These are phyloP conservation scores for Tragelaphus strepsiceros DNA, from an alignment of 2,113 vertebrate species.

Conservation along the genomic window DNA sequence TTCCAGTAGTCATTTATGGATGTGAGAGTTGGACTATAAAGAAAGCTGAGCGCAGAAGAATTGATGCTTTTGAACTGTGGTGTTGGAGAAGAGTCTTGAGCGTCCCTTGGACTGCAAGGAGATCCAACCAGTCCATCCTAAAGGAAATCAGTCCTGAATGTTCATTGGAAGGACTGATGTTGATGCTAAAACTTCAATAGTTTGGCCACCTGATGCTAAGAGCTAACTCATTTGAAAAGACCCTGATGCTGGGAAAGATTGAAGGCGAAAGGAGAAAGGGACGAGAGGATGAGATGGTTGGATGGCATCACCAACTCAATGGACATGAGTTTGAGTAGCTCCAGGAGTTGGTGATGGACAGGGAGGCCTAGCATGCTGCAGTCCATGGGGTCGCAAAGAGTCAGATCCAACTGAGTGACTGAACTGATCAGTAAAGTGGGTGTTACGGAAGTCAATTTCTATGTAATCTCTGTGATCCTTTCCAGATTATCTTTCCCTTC, in stretches of 20 bases:
- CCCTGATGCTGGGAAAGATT: neutral
- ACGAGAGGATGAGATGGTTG: neutral
- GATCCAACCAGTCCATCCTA: neutral
- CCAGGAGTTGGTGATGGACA: neutral
- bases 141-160: neutral
- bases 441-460: neutral
- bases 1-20: neutral
- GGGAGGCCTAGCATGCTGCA: neutral
- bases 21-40: neutral
- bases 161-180: neutral
- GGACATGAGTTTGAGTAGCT: neutral
- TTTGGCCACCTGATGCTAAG: neutral
- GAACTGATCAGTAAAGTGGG: neutral
- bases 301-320: neutral
- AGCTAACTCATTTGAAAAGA: neutral
- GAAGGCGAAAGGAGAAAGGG: rapidly evolving
- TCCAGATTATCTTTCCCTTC: neutral
- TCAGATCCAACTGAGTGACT: neutral
- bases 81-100: neutral
- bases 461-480: neutral
- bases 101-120: neutral
- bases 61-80: neutral
- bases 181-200: neutral
- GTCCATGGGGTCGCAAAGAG: neutral
- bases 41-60: rapidly evolving